Evolutionary conservation across 2,888 invertebrate genomes (phyloP).

Genomic region (Drosophila barbarae): DNA sequence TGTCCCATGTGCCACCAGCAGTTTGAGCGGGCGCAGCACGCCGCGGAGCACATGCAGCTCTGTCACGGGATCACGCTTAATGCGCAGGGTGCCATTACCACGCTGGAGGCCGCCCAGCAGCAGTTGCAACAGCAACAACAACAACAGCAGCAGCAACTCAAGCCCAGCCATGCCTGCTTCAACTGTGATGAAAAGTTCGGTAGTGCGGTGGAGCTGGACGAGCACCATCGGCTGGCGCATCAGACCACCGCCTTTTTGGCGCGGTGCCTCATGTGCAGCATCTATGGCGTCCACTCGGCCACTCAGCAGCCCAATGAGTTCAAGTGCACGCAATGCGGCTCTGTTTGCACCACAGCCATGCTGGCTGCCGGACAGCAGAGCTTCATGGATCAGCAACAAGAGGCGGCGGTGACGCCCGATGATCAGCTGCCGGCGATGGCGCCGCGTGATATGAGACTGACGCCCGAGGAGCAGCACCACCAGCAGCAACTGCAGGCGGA

Average conservation of each 20-base stretch:
- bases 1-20: conserved; percentile 79
- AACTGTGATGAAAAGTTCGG: conserved; percentile 78
- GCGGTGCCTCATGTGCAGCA: conserved; percentile 76
- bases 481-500: conserved; percentile 67
- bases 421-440: conserved; percentile 70
- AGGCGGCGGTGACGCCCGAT: conserved; percentile 70
- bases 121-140: conserved; percentile 58
- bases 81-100: conserved; percentile 57
- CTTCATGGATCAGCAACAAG: conserved; percentile 74
- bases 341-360: conserved; percentile 72
- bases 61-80: conserved; percentile 72
- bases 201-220: conserved; percentile 75
- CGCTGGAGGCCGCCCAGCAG: conserved; percentile 59
- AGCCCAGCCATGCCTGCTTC: conserved; percentile 75
- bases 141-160: conserved; percentile 56
- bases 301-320: conserved; percentile 76
- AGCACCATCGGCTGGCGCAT: conserved; percentile 76
- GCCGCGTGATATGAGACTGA: conserved; percentile 76
- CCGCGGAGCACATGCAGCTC: conserved; percentile 77
- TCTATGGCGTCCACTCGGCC: conserved; percentile 76
- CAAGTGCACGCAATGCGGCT: conserved; percentile 78
- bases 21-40: conserved; percentile 75
- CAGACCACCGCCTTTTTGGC: conserved; percentile 76
- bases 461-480: conserved; percentile 69
- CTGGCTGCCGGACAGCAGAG: conserved; percentile 67